Percentiles rank a stretch among this genome's conserved stretches.
phyloP scores from a whole-genome alignment of 2,113 vertebrate species.

The pig (Sus scrofa) region T2T-Sscrofa CM000827.6:73523501-73524000 shows the following conservation, averaged over 20 bases:
- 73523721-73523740: neutral
- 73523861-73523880: neutral
- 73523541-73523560: slow-evolving; percentile 7
- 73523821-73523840: neutral
- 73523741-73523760: neutral
- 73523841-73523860: neutral
- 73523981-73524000: neutral
- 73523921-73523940: neutral
- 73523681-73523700: neutral
- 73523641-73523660: neutral
- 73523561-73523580: slow-evolving; percentile 18
- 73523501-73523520: neutral
- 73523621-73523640: neutral
- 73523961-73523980: neutral
- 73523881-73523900: neutral
- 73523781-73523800: neutral
- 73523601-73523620: neutral
- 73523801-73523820: neutral
- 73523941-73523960: neutral
- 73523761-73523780: neutral
- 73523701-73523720: neutral
- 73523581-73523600: neutral
- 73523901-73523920: neutral
- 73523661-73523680: neutral
- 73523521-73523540: neutral